phyloP scores from a whole-genome alignment of 1,140 invertebrate species.

The Cyclargus thomasi region DNA sequence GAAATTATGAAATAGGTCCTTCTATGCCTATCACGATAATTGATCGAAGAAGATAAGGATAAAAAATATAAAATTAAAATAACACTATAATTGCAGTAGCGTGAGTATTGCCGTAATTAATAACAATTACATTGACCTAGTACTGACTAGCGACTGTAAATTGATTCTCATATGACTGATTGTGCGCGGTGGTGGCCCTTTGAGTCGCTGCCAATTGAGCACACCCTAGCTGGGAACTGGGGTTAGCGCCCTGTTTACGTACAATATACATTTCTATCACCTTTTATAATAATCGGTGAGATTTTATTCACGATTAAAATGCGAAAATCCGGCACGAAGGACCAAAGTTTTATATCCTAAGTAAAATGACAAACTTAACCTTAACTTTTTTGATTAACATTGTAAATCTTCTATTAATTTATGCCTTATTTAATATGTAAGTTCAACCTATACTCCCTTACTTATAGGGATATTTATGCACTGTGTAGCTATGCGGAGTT shows the following conservation, averaged over 20 bases:
- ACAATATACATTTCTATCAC: conserved; percentile 27
- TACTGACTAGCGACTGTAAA: conserved; percentile 45
- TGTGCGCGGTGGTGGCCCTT: conserved; percentile 67
- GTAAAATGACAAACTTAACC: no score
- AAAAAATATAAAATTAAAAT: background rate
- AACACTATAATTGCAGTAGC: background rate
- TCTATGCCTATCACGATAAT: no score
- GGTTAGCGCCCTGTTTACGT: conserved; percentile 49
- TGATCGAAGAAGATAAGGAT: background rate
- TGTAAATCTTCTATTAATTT: no score
- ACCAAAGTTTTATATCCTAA: no score
- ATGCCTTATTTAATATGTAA: no score
- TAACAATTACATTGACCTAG: conserved; percentile 39
- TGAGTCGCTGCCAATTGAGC: conserved; percentile 66
- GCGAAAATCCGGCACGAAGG: no score
- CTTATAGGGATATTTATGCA: no score
- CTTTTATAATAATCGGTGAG: background rate
- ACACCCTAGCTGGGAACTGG: conserved; percentile 37
- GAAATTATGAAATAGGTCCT: no score
- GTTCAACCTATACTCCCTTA: no score
- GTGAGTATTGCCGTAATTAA: background rate
- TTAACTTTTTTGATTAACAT: no score
- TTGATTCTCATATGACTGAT: conserved; percentile 70
- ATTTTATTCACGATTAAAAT: background rate
- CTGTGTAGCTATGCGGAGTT: no score